Base-by-base conservation (phyloP, 2,797 vertebrate genomes). In the Moxostoma hubbsi region DNA sequence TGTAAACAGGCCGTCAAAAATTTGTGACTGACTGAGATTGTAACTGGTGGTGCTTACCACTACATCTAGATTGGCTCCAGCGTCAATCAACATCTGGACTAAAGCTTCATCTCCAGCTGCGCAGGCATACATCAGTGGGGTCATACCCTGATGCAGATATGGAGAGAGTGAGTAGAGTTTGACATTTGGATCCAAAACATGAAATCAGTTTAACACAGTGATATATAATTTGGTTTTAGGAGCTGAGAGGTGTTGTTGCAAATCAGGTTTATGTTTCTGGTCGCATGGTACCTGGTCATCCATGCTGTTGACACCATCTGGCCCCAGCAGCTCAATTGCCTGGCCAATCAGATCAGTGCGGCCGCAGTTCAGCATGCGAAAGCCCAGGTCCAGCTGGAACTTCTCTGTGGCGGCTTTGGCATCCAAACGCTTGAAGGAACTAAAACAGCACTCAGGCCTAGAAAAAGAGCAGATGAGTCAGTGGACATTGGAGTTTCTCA, bases 41-140 rank as follows among this genome's bases (percentile, higher is more conserved):
- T 16, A 62, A 73, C 6, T 18, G 7, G 9, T 55, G n/a, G 47
- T 85, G 91, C 91, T 94, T 91, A 99, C 98, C 80, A 95, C 95
- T 77, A 98, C 87, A 58, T 99, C 97, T 81, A 96, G 90, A 88
- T 97, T 98, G 59, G 97, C 97, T 65, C 97, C 97, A 0, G 98
- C 98, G 45, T 99, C 98, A 61, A 99, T 97, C 84, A 99, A 83
- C 98, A 98, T 99, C 90, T 99, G 98, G 77, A 99, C 97, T 88
- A 99, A 94, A 55, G 98, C 98, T 85, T 99, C 98, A 0, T 99
- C 98, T 86, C 98, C 98, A 64, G 96, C 95, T 53, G 97, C 95
- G 51, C 98, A 99, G 85, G 97, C 97, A 0, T 99, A 98, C 97
- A 99, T 99, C 49, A 99, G 92, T 0, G 98, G 97, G 9, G 97